Conservation (phyloP, 2,113 vertebrate genomes). For the Orcinus orca region DNA sequence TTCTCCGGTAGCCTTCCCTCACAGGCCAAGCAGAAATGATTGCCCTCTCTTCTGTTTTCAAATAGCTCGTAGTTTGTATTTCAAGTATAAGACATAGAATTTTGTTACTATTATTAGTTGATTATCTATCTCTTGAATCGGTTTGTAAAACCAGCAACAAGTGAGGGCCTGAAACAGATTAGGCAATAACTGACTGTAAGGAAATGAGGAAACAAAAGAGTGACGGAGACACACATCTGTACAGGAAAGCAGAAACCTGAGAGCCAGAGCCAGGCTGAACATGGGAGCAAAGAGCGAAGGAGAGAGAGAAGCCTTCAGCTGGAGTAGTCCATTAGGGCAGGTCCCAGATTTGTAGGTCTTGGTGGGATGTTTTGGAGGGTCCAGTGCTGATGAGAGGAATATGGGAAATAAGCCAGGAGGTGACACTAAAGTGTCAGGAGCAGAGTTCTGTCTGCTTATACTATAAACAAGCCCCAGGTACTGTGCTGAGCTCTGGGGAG, state of each 20-base stretch:
- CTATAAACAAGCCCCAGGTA: not conserved
- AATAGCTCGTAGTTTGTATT: not conserved
- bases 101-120: not conserved
- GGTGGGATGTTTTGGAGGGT: not conserved
- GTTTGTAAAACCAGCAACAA: not conserved
- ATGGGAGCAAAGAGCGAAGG: no score
- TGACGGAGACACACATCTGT: not conserved
- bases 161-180: not conserved
- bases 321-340: not conserved
- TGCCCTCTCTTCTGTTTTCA: not conserved
- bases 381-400: not conserved
- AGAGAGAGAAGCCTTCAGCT: not conserved
- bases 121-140: not conserved
- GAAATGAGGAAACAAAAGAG: not conserved
- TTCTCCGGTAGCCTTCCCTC: not conserved
- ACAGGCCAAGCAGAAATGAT: not conserved
- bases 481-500: not conserved
- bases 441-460: not conserved
- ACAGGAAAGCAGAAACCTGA: not conserved
- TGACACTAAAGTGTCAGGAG: not conserved
- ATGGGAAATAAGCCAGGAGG: not conserved
- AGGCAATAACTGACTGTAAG: not conserved
- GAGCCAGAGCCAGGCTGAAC: not conserved
- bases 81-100: not conserved
- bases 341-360: not conserved